Conservation (phyloP, 2,113 vertebrate species). For the Serilophus lunatus region DNA sequence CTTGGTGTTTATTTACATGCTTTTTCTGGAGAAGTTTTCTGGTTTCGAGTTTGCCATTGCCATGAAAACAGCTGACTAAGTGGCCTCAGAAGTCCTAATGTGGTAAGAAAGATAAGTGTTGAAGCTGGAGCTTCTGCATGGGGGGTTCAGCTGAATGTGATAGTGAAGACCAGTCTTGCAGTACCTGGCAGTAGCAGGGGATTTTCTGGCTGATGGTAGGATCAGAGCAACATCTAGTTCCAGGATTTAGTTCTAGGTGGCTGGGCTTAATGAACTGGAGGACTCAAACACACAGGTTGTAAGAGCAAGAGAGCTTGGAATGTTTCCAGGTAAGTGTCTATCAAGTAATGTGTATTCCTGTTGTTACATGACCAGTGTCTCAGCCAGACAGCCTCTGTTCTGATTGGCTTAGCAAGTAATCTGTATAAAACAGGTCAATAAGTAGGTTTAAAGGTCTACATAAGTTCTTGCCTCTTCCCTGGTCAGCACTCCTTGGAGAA, state of each 20-base stretch:
- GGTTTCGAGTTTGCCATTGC: neutral
- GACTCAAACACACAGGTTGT: neutral
- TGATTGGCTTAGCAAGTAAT: neutral
- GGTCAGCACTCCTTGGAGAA: neutral
- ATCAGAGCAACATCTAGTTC: neutral
- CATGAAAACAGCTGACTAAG: neutral
- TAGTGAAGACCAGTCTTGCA: neutral
- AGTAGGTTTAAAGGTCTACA: neutral
- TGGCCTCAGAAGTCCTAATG: neutral
- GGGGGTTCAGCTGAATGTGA: neutral
- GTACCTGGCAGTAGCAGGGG: neutral
- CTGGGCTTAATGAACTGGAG: neutral
- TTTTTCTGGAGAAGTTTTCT: neutral
- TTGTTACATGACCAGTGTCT: neutral
- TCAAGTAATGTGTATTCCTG: neutral
- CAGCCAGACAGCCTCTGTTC: neutral
- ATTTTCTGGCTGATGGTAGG: neutral
- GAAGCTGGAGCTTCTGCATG: neutral
- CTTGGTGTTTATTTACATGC: neutral
- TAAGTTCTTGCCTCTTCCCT: neutral
- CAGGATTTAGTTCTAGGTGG: neutral
- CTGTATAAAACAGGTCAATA: neutral
- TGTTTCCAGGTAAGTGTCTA: neutral
- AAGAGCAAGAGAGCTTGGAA: neutral
- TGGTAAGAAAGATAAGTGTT: neutral